Base-by-base conservation (phyloP, 2,797 vertebrate species). In the Microcaecilia unicolor region DNA sequence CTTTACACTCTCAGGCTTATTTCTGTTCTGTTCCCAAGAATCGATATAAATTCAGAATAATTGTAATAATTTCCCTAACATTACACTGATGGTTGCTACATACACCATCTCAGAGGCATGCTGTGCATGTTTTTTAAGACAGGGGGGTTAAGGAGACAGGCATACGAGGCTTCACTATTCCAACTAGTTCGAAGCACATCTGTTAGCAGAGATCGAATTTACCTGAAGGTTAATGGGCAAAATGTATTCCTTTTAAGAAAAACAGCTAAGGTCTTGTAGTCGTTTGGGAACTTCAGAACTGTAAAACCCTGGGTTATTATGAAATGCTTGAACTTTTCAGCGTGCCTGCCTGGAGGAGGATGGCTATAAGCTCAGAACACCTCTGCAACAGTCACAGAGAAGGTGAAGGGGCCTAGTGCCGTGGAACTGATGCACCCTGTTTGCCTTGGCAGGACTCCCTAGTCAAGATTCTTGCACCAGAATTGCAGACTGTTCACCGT, bases 381-480 rank as follows among this genome's bases (percentile, higher is more conserved):
- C 34, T 25, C 31, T 11, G 31, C 11, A 34, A 21, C n/a, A n/a
- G n/a, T n/a, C n/a, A 22, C 22, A 31, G 31, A 37, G 16, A n/a
- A 36, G 31, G 34, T 23, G 36, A 45, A 38, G 34, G 35, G 10
- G 7, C 31, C 35, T 35, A 22, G 32, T 28, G 25, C 26, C 34
- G 28, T 1, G 0, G 31, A 45, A 24, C 34, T 39, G 51, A 31
- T 28, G 15, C 18, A 8, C 1, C 0, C 23, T 32, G 18, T 37
- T 55, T 37, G 37, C 32, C 3, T 17, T 35, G 34, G 49, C 48
- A 41, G 9, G 13, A 24, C 10, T 25, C 30, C 36, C 30, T 33
- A n/a, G 2, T 3, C 4, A 20, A 22, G 17, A 57, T 32, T 3
- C 48, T 19, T 10, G 22, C 13, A 14, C 24, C 44, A 22, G 3